Percentiles rank a stretch among this genome's conserved stretches.
Evolutionary conservation across 2,797 vertebrate species (phyloP).

Genomic region (Nannoperca obscura): DNA sequence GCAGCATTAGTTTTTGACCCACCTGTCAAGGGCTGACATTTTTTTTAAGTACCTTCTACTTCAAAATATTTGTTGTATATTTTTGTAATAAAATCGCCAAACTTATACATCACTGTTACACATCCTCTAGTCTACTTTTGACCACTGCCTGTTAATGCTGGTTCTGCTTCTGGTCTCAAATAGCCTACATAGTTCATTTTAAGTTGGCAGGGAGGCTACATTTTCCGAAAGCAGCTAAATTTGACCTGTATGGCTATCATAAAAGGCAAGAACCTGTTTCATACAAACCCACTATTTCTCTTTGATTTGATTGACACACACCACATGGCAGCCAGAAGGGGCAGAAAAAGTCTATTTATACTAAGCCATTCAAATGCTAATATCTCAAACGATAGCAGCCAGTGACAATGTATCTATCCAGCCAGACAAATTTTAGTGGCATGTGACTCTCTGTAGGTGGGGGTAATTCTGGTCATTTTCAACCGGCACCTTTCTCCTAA

Average conservation of each 20-base stretch:
- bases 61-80: no score
- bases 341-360: slow-evolving; percentile 34
- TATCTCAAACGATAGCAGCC: slow-evolving; percentile 26
- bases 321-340: slow-evolving; percentile 16
- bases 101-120: not conserved
- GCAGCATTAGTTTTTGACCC: slow-evolving; percentile 27
- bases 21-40: not conserved
- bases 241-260: not conserved
- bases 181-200: not conserved
- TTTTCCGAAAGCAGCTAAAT: not conserved
- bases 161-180: not conserved
- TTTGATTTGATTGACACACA: slow-evolving; percentile 40
- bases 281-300: slow-evolving; percentile 23
- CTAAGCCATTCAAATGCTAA: slow-evolving; percentile 55
- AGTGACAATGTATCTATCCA: slow-evolving; percentile 37
- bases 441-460: slow-evolving; percentile 21
- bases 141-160: not conserved
- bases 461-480: slow-evolving; percentile 44
- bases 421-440: slow-evolving; percentile 32
- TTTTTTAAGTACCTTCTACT: no score
- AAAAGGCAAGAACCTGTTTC: not conserved
- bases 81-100: not conserved
- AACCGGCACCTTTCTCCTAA: not conserved
- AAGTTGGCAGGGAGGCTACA: not conserved
- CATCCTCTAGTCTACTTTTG: not conserved